A percentile compares a stretch with the other conserved stretches of the same genome.
phyloP scores from a whole-genome alignment of 1,140 invertebrate genomes.

The Aphaenogaster rudis region DNA sequence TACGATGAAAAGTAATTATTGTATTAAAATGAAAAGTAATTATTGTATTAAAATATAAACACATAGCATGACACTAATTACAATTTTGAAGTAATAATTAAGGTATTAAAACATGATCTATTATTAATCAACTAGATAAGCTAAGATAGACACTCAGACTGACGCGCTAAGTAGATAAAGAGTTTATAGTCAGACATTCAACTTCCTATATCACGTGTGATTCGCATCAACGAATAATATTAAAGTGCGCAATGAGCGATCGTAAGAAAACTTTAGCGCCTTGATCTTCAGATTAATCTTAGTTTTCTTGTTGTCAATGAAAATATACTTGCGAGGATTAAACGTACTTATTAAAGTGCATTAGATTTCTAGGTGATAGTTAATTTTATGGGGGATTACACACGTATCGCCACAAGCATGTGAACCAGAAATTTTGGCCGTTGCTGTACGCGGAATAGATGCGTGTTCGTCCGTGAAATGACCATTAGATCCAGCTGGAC shows the following conservation, averaged over 20 bases:
- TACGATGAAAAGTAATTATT: background rate
- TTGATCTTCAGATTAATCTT: too few relatives aligned
- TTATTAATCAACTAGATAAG: background rate
- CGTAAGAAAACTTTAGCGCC: background rate
- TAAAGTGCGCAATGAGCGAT: background rate
- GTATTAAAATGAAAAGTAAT: background rate
- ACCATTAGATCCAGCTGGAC: slow-evolving; percentile 74
- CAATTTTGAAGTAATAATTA: background rate
- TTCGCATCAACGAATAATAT: background rate
- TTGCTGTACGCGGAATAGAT: slow-evolving; percentile 70
- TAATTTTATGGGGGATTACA: slow-evolving; percentile 71
- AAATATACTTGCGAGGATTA: background rate
- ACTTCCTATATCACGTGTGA: background rate
- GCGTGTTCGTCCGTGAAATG: slow-evolving; percentile 77
- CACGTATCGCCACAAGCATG: background rate
- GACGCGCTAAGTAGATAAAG: background rate
- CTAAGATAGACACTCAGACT: background rate
- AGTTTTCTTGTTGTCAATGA: background rate
- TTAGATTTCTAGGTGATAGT: slow-evolving; percentile 45
- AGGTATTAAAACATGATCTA: background rate
- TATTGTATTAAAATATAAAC: background rate
- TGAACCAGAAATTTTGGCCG: slow-evolving; percentile 60
- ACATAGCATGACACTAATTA: background rate
- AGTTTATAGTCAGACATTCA: background rate
- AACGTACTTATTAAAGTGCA: background rate